Percentiles rank a stretch among this genome's conserved stretches.
Evolutionary conservation across 2,797 vertebrate species (phyloP).

Genomic region (Sebastes kiyomatsui): DNA sequence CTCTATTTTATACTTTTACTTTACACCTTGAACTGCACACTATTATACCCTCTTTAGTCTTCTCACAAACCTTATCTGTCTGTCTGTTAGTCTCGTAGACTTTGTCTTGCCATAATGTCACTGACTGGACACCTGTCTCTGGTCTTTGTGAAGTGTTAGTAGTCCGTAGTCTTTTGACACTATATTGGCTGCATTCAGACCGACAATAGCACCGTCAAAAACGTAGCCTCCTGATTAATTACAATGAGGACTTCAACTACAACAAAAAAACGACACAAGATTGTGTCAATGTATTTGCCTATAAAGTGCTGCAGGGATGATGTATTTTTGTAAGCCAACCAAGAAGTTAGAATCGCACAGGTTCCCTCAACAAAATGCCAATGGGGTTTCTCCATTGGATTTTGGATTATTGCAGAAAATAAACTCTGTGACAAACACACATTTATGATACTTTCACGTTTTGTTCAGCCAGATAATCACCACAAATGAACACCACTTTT

Average conservation of each 20-base stretch:
- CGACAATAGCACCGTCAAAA: neutral
- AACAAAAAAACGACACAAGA: neutral
- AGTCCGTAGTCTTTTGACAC: neutral
- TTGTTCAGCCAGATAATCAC: no score
- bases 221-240: neutral
- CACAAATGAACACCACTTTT: no score
- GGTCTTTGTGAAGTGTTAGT: neutral
- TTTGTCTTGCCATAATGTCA: constrained; percentile 1
- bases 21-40: neutral
- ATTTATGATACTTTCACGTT: no score
- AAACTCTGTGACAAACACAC: no score
- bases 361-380: no score
- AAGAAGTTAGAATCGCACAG: no score
- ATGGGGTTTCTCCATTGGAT: no score
- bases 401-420: no score
- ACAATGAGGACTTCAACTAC: neutral
- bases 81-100: neutral
- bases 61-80: neutral
- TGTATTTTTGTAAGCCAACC: no score
- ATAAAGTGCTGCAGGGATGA: no score
- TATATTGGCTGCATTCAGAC: neutral
- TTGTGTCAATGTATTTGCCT: neutral
- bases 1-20: neutral
- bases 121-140: neutral
- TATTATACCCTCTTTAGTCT: neutral